Conservation (phyloP, 2,888 invertebrate genomes). For the Diaphora mendica region DNA sequence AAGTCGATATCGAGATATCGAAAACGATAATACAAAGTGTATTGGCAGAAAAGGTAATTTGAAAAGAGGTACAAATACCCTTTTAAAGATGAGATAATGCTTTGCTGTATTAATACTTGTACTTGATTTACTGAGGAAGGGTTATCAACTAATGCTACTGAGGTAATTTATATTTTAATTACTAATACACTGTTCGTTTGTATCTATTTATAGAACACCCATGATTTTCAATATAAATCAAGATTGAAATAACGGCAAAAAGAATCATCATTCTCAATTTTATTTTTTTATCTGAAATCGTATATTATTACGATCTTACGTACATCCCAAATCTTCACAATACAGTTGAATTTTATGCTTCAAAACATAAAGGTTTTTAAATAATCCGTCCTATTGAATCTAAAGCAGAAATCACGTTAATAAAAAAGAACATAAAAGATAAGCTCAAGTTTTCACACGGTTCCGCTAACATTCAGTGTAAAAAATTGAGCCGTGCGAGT, state of each 20-base stretch:
- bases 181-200: neutral
- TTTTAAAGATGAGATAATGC: neutral
- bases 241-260: neutral
- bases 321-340: neutral
- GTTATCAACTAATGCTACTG: neutral
- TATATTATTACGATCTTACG: neutral
- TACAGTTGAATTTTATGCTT: neutral
- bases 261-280: neutral
- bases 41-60: neutral
- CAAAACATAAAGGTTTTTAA: neutral
- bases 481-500: slow-evolving; percentile 4
- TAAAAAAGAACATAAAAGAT: slow-evolving; percentile 24
- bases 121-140: neutral
- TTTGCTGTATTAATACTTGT: neutral
- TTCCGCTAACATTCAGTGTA: slow-evolving; percentile 21
- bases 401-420: neutral
- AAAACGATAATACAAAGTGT: neutral
- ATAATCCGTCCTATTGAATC: neutral
- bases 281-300: neutral
- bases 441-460: slow-evolving; percentile 37
- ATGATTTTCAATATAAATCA: neutral
- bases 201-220: neutral
- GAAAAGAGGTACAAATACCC: neutral
- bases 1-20: slow-evolving; percentile 5
- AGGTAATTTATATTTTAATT: neutral